phyloP scores from a whole-genome alignment of 2,888 invertebrate genomes.

The Oeneis ivallda region DNA sequence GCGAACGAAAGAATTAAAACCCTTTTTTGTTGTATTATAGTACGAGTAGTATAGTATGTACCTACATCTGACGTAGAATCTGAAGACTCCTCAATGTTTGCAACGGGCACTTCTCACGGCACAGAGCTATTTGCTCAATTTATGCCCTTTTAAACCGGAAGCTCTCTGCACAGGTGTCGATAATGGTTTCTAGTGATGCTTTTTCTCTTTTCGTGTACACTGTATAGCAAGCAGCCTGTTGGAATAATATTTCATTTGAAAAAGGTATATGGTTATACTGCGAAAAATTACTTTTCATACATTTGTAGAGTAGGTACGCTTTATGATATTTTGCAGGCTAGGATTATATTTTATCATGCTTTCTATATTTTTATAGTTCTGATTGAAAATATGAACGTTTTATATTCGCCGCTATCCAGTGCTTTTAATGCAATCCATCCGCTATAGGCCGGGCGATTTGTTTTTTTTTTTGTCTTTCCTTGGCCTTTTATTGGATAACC shows the following conservation, averaged over 20 bases:
- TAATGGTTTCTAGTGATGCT: slow-evolving; percentile 40
- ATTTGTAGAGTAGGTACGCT: background rate
- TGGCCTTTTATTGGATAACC: too few relatives aligned
- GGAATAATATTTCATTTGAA: slow-evolving; percentile 6
- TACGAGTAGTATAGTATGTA: too few relatives aligned
- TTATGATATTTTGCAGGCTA: background rate
- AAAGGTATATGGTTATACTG: background rate
- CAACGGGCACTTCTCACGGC: slow-evolving; percentile 41
- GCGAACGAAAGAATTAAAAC: too few relatives aligned
- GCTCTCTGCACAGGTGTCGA: slow-evolving; percentile 41
- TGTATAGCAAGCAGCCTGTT: slow-evolving; percentile 2
- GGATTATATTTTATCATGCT: background rate
- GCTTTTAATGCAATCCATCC: too few relatives aligned
- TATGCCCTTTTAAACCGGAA: slow-evolving; percentile 41
- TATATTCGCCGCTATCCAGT: too few relatives aligned
- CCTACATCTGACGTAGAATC: slow-evolving; percentile 5
- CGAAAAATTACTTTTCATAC: background rate
- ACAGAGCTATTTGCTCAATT: slow-evolving; percentile 39
- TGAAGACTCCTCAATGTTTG: slow-evolving; percentile 17
- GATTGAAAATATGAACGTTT: too few relatives aligned
- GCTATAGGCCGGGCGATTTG: too few relatives aligned
- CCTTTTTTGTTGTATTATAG: too few relatives aligned
- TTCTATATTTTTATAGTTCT: too few relatives aligned
- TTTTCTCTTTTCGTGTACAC: slow-evolving; percentile 27
- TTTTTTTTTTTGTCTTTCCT: too few relatives aligned